Evolutionary conservation across 1,140 invertebrate species (phyloP).

Genomic region (Drosophila chauvacae): DNA sequence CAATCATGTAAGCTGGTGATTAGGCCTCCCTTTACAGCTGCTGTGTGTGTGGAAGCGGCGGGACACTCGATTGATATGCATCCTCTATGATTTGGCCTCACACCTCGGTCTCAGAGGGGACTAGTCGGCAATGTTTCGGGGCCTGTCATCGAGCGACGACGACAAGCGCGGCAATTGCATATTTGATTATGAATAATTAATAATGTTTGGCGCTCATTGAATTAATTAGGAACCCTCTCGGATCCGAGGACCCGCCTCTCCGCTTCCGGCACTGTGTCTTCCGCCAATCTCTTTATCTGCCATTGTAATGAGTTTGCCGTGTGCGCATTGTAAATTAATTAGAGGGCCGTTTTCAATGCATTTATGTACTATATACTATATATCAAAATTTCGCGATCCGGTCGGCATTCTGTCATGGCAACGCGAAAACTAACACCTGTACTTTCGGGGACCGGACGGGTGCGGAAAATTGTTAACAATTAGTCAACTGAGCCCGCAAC

Average conservation of each 20-base stretch:
- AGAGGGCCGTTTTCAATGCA: conserved; percentile 64
- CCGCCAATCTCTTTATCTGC: conserved; percentile 39
- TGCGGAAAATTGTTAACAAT: conserved; percentile 73
- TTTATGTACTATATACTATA: conserved; percentile 21
- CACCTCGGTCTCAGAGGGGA: conserved; percentile 16
- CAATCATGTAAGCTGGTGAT: conserved; percentile 36
- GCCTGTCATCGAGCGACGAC: conserved; percentile 60
- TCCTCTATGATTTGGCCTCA: conserved; percentile 38
- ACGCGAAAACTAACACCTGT: conserved; percentile 49
- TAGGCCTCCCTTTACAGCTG: conserved; percentile 22
- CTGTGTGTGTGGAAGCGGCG: not conserved
- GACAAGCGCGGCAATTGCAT: conserved; percentile 73
- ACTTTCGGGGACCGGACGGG: not conserved
- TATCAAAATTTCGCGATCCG: conserved; percentile 37
- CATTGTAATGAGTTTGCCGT: conserved; percentile 57
- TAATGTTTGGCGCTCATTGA: conserved; percentile 81
- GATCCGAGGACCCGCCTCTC: not conserved
- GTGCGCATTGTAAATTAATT: conserved; percentile 80
- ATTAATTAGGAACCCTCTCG: conserved; percentile 69
- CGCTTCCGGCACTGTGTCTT: conserved; percentile 9
- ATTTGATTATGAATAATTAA: conserved; percentile 84
- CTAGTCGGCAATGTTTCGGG: conserved; percentile 6
- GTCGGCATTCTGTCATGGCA: conserved; percentile 33
- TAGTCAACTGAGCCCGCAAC: conserved; percentile 64
- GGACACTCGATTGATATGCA: conserved; percentile 34